These are phyloP conservation scores for Vipera ursinii DNA, from an alignment of 2,797 vertebrate genomes.

Conservation along the genomic window DNA sequence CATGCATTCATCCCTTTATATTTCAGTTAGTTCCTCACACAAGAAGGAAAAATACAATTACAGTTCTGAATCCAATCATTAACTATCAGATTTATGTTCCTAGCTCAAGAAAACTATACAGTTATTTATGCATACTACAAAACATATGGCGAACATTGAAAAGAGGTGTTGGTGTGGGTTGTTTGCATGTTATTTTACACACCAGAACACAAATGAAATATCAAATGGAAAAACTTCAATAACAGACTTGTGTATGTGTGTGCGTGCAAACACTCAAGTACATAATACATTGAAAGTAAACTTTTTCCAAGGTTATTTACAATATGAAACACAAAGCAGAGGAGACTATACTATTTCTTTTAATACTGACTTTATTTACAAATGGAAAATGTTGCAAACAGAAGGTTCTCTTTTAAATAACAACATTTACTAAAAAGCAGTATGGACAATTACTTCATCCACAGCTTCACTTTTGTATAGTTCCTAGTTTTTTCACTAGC, in stretches of 20 bases:
- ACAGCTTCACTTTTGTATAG: not conserved
- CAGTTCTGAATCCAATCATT: too few relatives aligned
- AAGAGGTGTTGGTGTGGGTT: not conserved
- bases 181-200: not conserved
- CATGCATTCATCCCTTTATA: not conserved
- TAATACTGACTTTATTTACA: not conserved
- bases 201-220: not conserved
- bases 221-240: not conserved
- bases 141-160: not conserved
- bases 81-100: not conserved
- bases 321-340: not conserved
- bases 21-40: not conserved
- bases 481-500: not conserved
- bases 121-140: not conserved
- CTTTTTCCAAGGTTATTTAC: not conserved
- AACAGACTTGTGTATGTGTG: not conserved
- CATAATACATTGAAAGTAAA: not conserved
- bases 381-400: not conserved
- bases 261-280: not conserved
- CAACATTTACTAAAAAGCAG: not conserved
- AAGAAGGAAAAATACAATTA: not conserved
- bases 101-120: not conserved
- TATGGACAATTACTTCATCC: not conserved
- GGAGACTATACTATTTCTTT: not conserved
- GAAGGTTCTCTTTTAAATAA: not conserved